These are phyloP conservation scores for Meghimatium bilineatum DNA, from an alignment of 2,888 invertebrate genomes.

Conservation along the genomic window DNA sequence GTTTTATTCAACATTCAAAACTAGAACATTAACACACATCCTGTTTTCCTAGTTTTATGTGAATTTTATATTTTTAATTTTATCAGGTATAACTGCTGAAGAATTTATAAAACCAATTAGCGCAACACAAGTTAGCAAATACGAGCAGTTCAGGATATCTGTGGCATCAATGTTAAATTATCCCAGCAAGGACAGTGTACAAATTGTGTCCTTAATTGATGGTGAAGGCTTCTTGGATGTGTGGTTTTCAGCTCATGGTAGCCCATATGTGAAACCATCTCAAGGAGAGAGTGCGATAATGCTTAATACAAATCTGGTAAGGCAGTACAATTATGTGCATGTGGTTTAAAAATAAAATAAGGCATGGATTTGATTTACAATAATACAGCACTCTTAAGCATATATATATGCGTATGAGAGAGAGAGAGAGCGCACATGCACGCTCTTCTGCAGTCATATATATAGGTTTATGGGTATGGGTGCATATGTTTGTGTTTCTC, in stretches of 20 bases:
- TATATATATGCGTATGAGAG: no score
- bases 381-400: no score
- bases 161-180: slow-evolving; percentile 87
- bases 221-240: slow-evolving; percentile 88
- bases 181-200: slow-evolving; percentile 89
- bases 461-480: no score
- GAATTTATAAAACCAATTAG: slow-evolving; percentile 85
- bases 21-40: not conserved
- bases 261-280: slow-evolving; percentile 95
- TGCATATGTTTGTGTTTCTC: no score
- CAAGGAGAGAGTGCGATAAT: slow-evolving; percentile 92
- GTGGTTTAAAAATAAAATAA: no score
- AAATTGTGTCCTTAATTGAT: slow-evolving; percentile 95
- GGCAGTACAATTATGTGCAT: not conserved
- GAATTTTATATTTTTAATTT: not conserved
- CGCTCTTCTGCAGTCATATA: no score
- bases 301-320: slow-evolving; percentile 40
- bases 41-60: no score
- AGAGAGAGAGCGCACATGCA: no score
- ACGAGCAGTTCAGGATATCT: slow-evolving; percentile 92
- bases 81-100: slow-evolving; percentile 91
- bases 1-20: no score
- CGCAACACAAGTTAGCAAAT: slow-evolving; percentile 65
- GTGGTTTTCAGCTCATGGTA: slow-evolving; percentile 94
- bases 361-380: no score